These are phyloP conservation scores for Micromesistius poutassou DNA, from an alignment of 2,797 vertebrate species.

Conservation along the genomic window DNA sequence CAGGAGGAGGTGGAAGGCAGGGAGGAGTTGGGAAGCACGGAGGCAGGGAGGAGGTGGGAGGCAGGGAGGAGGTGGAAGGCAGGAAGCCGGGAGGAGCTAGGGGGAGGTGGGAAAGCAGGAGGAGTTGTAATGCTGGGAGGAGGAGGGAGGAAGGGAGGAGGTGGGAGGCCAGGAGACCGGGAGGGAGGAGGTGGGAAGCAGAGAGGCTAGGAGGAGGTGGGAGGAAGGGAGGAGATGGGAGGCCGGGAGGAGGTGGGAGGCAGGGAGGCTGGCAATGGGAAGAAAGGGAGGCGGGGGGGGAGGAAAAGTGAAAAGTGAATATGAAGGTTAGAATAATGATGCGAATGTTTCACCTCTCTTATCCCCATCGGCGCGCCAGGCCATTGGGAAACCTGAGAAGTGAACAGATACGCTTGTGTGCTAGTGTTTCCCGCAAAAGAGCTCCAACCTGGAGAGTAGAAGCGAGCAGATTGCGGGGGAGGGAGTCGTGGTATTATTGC, in stretches of 20 bases:
- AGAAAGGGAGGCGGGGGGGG: conserved; percentile 16
- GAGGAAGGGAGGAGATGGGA: neutral
- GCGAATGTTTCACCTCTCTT: conserved; percentile 57
- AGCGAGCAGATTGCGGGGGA: conserved; percentile 31
- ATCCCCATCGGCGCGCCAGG: conserved; percentile 39
- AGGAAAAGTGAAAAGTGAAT: conserved; percentile 47
- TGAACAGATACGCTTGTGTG: conserved; percentile 67
- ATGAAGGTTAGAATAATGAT: conserved; percentile 71
- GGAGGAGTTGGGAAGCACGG: no score
- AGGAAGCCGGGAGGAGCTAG: no score
- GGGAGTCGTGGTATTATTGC: conserved; percentile 61
- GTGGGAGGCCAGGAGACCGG: no score
- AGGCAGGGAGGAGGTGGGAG: no score
- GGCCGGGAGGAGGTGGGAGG: conserved; percentile 16
- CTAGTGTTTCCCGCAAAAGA: conserved; percentile 77
- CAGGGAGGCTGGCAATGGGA: conserved; percentile 16
- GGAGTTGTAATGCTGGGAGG: no score
- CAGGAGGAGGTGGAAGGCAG: no score
- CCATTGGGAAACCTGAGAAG: conserved; percentile 74
- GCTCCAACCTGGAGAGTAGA: conserved; percentile 48
- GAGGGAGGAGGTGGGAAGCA: no score
- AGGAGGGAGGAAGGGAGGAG: no score
- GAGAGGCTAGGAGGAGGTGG: no score
- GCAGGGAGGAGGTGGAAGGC: no score
- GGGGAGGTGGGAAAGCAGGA: no score